A percentile compares a stretch with the other conserved stretches of the same genome.
Conservation (phyloP, 2,113 vertebrate genomes). For the Epinephelus fuscoguttatus region DNA sequence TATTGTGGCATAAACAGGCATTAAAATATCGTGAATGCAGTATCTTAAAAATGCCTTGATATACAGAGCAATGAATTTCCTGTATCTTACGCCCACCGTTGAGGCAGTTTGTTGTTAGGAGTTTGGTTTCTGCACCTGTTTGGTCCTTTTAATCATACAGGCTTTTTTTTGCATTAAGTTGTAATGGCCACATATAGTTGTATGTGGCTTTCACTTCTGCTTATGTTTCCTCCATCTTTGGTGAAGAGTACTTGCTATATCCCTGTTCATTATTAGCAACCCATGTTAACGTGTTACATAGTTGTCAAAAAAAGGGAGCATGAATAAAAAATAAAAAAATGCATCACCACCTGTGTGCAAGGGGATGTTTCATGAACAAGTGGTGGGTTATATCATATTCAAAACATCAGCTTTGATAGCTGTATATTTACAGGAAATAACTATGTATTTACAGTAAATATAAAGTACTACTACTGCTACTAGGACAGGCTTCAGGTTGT, state of each 20-base stretch:
- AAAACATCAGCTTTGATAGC: not conserved
- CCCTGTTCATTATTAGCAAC: not conserved
- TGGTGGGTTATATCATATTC: not conserved
- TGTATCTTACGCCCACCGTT: too few relatives aligned
- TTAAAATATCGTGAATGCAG: too few relatives aligned
- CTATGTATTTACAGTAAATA: too few relatives aligned
- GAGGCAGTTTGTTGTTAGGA: rapidly evolving
- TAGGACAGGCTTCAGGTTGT: not conserved
- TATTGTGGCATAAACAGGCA: too few relatives aligned
- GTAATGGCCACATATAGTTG: not conserved
- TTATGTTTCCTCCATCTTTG: not conserved
- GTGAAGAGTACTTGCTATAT: not conserved
- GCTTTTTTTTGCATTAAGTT: not conserved
- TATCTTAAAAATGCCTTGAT: too few relatives aligned
- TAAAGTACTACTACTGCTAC: too few relatives aligned
- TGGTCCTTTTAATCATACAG: not conserved
- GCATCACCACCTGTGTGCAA: not conserved
- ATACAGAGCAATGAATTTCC: not conserved
- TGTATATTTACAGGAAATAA: not conserved
- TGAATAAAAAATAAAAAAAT: not conserved
- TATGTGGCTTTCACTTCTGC: not conserved
- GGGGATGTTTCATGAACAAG: not conserved
- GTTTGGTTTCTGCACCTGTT: slow-evolving; percentile 6
- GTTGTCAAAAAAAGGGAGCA: not conserved
- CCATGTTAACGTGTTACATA: too few relatives aligned